Conservation (phyloP, 2,797 vertebrate genomes). For the Macropus fuliginosus region DNA sequence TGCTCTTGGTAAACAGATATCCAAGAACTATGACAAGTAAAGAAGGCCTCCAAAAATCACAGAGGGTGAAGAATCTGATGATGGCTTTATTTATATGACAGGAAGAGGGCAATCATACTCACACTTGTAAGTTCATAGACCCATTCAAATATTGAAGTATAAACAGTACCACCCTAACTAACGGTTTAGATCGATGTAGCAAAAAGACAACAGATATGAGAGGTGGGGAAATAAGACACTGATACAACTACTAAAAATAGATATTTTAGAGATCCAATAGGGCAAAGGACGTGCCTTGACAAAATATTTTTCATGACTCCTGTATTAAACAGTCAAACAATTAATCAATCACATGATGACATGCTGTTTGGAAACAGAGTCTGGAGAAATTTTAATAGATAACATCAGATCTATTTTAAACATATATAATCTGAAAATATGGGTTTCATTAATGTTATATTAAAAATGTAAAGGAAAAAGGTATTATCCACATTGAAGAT, state of each 20-base stretch:
- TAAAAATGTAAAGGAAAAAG: slow-evolving; percentile 25
- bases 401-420: slow-evolving; percentile 44
- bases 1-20: neutral
- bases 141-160: neutral
- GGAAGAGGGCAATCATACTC: neutral
- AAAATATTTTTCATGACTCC: slow-evolving; percentile 57
- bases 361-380: slow-evolving; percentile 51
- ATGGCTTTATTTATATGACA: neutral
- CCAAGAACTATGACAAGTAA: neutral
- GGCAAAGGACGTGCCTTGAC: slow-evolving; percentile 19
- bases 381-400: slow-evolving; percentile 15
- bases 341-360: slow-evolving; percentile 54
- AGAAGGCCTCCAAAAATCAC: neutral
- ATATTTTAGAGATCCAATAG: slow-evolving; percentile 32
- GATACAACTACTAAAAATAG: slow-evolving; percentile 7
- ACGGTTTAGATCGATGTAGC: neutral
- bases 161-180: neutral
- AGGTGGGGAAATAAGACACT: neutral
- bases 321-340: slow-evolving; percentile 47
- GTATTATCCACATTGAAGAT: neutral
- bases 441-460: slow-evolving; percentile 3
- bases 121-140: neutral
- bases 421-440: slow-evolving; percentile 27
- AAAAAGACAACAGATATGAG: slow-evolving; percentile 1
- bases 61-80: neutral